These are phyloP conservation scores for Sebastes cheni DNA, from an alignment of 2,797 vertebrate species.

Conservation along the genomic window DNA sequence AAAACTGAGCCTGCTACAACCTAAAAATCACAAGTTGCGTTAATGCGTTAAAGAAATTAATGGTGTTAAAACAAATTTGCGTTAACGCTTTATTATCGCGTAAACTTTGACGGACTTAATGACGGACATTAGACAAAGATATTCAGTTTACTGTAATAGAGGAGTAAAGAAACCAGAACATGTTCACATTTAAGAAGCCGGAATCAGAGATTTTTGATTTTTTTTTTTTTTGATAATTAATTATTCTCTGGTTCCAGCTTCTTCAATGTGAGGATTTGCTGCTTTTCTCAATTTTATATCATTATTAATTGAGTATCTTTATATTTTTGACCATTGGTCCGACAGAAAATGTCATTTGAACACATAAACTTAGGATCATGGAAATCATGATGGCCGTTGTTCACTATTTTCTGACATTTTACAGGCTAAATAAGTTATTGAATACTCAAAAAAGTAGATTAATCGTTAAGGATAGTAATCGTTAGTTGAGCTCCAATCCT, in stretches of 20 bases:
- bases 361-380: not conserved
- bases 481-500: not conserved
- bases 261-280: not conserved
- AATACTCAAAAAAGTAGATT: not conserved
- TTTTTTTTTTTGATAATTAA: not conserved
- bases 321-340: not conserved
- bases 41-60: too few species aligned
- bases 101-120: too few species aligned
- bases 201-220: too few species aligned
- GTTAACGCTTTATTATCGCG: too few species aligned
- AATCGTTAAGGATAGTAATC: not conserved
- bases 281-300: not conserved
- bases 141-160: too few species aligned
- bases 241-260: not conserved
- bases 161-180: too few species aligned
- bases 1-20: too few species aligned
- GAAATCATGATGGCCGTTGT: not conserved
- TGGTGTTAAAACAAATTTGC: too few species aligned
- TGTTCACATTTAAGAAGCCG: too few species aligned
- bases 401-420: not conserved
- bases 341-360: not conserved
- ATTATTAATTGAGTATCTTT: not conserved
- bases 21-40: too few species aligned
- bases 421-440: not conserved
- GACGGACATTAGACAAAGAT: not conserved